These are phyloP conservation scores for Microplitis deprimator DNA, from an alignment of 2,888 invertebrate genomes.

Conservation along the genomic window DNA sequence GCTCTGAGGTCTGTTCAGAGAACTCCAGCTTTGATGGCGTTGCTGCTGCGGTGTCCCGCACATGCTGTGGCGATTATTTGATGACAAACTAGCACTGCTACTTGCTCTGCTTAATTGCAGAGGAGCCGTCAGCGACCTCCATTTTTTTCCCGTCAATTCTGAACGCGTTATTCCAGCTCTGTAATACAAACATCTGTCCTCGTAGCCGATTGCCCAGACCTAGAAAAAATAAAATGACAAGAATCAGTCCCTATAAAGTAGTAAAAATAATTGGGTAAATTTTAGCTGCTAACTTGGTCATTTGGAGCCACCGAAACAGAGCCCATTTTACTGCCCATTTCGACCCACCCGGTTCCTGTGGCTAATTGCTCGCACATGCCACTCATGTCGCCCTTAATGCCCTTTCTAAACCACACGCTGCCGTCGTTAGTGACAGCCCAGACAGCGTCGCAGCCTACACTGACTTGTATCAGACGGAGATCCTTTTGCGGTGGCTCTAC, in stretches of 20 bases:
- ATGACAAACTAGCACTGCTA: slow-evolving; percentile 82
- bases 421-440: slow-evolving; percentile 87
- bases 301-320: slow-evolving; percentile 88
- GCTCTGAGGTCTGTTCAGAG: slow-evolving; percentile 74
- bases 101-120: slow-evolving; percentile 88
- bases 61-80: slow-evolving; percentile 65
- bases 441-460: slow-evolving; percentile 85
- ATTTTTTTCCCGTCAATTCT: slow-evolving; percentile 89
- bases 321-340: slow-evolving; percentile 89
- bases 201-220: slow-evolving; percentile 87
- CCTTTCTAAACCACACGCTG: slow-evolving; percentile 90
- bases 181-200: slow-evolving; percentile 86
- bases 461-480: slow-evolving; percentile 82
- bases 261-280: neutral
- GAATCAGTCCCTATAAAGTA: neutral
- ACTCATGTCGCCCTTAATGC: slow-evolving; percentile 80
- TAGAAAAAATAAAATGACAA: slow-evolving; percentile 44
- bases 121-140: slow-evolving; percentile 86
- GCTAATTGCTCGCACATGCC: slow-evolving; percentile 84
- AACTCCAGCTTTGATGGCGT: slow-evolving; percentile 81
- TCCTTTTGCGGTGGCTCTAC: slow-evolving; percentile 82
- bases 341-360: slow-evolving; percentile 89
- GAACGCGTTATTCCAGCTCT: slow-evolving; percentile 82
- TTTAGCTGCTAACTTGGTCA: slow-evolving; percentile 78
- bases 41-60: slow-evolving; percentile 70